These are phyloP conservation scores for Penaeus indicus DNA, from an alignment of 1,140 invertebrate species.

Conservation along the genomic window DNA sequence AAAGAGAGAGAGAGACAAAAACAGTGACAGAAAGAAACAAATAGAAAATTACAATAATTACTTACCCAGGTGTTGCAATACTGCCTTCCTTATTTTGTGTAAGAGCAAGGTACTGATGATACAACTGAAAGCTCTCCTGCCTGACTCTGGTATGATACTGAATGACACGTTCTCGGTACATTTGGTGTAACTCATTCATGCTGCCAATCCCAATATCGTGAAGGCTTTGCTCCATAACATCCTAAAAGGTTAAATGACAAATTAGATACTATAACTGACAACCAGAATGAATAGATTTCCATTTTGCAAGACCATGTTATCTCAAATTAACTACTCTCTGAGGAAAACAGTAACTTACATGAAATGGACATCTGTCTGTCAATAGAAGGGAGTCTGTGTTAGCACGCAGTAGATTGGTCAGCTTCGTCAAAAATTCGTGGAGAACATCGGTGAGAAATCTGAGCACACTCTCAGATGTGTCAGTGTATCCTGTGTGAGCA, in stretches of 20 bases:
- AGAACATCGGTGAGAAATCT: constrained; percentile 57
- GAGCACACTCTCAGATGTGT: constrained; percentile 61
- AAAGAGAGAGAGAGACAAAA: background rate
- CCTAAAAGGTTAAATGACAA: constrained; percentile 31
- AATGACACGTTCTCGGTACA: constrained; percentile 62
- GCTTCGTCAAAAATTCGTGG: constrained; percentile 60
- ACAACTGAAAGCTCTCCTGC: constrained; percentile 57
- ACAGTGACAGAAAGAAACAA: background rate
- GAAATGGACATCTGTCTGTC: constrained; percentile 62
- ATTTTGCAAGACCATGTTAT: background rate
- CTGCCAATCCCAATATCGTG: constrained; percentile 63
- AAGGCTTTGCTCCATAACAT: constrained; percentile 65
- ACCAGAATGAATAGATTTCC: background rate
- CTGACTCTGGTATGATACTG: constrained; percentile 58
- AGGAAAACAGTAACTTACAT: constrained; percentile 45
- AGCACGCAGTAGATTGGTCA: constrained; percentile 51
- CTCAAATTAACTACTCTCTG: background rate
- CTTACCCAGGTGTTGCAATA: constrained; percentile 49
- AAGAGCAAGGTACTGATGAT: constrained; percentile 56
- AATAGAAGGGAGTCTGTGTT: constrained; percentile 60
- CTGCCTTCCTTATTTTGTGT: constrained; percentile 27
- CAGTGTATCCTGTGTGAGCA: constrained; percentile 63
- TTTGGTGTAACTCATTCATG: constrained; percentile 61
- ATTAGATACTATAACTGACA: background rate
- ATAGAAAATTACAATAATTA: background rate